Conservation (phyloP, 2,888 invertebrate genomes). For the Parasteatoda lunata region DNA sequence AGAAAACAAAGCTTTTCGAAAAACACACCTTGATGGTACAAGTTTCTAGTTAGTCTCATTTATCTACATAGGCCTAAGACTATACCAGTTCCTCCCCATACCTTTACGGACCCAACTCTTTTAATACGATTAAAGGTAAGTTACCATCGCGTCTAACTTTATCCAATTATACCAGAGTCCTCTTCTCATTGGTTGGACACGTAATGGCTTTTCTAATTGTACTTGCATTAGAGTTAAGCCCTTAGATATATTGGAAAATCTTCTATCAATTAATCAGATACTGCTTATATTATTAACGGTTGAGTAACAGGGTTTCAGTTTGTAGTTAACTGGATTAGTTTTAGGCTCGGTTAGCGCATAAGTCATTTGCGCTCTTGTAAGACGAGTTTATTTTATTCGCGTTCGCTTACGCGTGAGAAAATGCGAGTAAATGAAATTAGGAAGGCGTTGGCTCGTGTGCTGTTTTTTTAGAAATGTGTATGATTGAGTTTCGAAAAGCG, state of each 20-base stretch:
- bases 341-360: constrained; percentile 9
- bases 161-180: constrained; percentile 45
- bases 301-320: constrained; percentile 10
- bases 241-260: constrained; percentile 14
- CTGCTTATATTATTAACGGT: constrained; percentile 57
- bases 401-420: not conserved
- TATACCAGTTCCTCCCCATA: not conserved
- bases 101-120: not conserved
- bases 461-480: not conserved
- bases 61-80: constrained; percentile 41
- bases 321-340: constrained; percentile 50
- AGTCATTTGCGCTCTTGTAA: constrained; percentile 6
- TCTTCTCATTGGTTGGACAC: constrained; percentile 19
- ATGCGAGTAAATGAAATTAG: not conserved
- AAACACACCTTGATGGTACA: constrained; percentile 23
- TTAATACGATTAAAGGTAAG: constrained; percentile 54
- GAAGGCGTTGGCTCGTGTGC: not conserved
- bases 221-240: constrained; percentile 43
- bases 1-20: not conserved
- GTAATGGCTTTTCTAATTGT: constrained; percentile 62
- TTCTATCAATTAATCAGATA: constrained; percentile 37
- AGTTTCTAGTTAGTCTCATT: constrained; percentile 51
- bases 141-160: constrained; percentile 53
- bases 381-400: constrained; percentile 31
- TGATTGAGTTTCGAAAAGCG: not conserved